Percentiles rank a stretch among this genome's conserved stretches.
phyloP scores from a whole-genome alignment of 2,888 invertebrate species.

The Keiferia lycopersicella region DNA sequence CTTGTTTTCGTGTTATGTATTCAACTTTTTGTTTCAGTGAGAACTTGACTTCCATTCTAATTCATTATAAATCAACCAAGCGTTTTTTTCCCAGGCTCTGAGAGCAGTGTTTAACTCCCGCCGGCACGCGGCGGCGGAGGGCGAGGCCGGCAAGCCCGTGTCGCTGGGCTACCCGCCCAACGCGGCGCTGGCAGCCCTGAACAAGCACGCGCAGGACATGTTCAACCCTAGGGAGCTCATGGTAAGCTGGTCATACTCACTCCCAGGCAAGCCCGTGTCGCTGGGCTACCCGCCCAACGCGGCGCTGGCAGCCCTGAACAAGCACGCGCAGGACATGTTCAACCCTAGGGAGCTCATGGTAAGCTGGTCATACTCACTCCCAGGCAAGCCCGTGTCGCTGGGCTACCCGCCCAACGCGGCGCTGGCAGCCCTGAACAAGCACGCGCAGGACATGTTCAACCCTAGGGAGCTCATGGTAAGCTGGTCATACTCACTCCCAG shows the following conservation, averaged over 20 bases:
- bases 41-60: too few species aligned
- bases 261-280: conserved; percentile 64
- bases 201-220: conserved; percentile 95
- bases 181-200: conserved; percentile 98
- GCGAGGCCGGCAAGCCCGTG: conserved; percentile 79
- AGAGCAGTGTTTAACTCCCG: conserved; percentile 84
- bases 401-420: conserved; percentile 98
- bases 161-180: conserved; percentile 94
- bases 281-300: conserved; percentile 97
- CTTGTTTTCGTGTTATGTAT: too few species aligned
- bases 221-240: conserved; percentile 94
- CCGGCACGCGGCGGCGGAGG: conserved; percentile 76
- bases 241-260: conserved; percentile 71
- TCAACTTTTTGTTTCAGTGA: too few species aligned
- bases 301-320: conserved; percentile 97
- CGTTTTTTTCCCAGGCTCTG: too few species aligned
- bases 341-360: conserved; percentile 95
- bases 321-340: conserved; percentile 86
- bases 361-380: too few species aligned
- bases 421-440: conserved; percentile 97
- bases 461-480: conserved; percentile 93
- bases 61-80: background rate
- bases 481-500: too few species aligned
- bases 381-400: conserved; percentile 80
- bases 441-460: conserved; percentile 85